Conservation (phyloP, 2,888 invertebrate species). For the Meta bourneti region DNA sequence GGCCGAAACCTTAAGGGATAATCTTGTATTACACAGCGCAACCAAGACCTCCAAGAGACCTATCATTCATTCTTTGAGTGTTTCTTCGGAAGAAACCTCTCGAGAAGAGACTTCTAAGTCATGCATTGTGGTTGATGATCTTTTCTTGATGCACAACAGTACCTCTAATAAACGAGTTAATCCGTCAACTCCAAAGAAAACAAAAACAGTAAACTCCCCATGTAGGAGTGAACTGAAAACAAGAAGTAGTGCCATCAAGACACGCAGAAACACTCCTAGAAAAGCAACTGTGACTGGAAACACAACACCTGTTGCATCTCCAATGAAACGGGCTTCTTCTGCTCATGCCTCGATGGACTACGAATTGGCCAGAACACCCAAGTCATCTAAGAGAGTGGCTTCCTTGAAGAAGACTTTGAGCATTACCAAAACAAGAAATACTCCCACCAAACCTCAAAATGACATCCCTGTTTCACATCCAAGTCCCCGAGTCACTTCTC, state of each 20-base stretch:
- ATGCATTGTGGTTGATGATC: not conserved
- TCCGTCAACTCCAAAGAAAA: not conserved
- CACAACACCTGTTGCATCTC: not conserved
- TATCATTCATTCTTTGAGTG: constrained; percentile 39
- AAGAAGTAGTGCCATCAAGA: not conserved
- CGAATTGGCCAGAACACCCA: not conserved
- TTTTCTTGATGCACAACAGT: not conserved
- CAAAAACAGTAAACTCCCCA: not conserved
- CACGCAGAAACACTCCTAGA: not conserved
- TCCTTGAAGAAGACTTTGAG: not conserved
- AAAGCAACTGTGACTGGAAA: not conserved
- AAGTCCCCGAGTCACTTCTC: not conserved
- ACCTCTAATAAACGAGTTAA: not conserved
- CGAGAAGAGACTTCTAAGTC: not conserved
- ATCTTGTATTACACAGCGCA: not conserved
- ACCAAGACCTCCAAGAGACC: constrained; percentile 3
- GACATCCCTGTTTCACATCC: not conserved
- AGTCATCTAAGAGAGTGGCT: not conserved
- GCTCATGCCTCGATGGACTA: not conserved
- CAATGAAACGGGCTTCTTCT: not conserved
- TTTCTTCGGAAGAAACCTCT: not conserved
- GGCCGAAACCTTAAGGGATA: not conserved
- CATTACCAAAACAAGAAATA: not conserved
- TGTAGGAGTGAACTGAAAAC: not conserved
- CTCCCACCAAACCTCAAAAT: not conserved